Base-by-base conservation (phyloP, 2,113 vertebrate genomes). In the Pogona vitticeps region DNA sequence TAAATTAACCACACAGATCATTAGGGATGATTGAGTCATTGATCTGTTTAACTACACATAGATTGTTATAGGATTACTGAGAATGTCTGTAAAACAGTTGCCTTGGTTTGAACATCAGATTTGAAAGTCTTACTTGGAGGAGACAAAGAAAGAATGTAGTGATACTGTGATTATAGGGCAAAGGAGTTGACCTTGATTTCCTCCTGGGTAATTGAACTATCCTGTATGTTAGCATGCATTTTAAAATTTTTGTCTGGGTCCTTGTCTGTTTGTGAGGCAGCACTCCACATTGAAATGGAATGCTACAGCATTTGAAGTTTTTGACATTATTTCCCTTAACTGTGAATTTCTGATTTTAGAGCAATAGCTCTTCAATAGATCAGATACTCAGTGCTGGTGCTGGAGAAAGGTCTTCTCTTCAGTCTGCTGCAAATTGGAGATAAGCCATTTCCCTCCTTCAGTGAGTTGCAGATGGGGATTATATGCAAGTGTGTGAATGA, bases 231-330 rank as follows among this genome's bases (percentile, higher is more conserved):
- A 12, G 0, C 58, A 40, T 7, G 70, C 23, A 42, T 46, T 61
- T 67, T 20, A 85, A 68, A 78, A 28, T 68, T 67, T 61, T 61
- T 82, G 83, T 42, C 6, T 33, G 0, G 1, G 21, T 38, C 89
- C 26, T 86, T 70, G 12, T 7, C 18, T 10, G 83, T 92, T 94
- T 88, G 33, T 58, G 73, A 3, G 68, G 59, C 88, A 68, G 59
- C 46, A 87, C 90, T 92, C 76, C 86, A 86, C 91, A 42, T 86
- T 93, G 80, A 90, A 85, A 88, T 59, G 82, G 56, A 21, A 78
- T 88, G 82, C 70, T 46, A 1, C 87, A 85, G 80, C 52, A 84
- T 79, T 31, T n/a, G 65, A 31, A 80, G 82, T 21, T 88, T 31
- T 88, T 17, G 26, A 58, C 86, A 82, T 76, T 31, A 9, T 15